These are phyloP conservation scores for Odontamblyopus lacepedii DNA, from an alignment of 2,797 vertebrate genomes.

Conservation along the genomic window DNA sequence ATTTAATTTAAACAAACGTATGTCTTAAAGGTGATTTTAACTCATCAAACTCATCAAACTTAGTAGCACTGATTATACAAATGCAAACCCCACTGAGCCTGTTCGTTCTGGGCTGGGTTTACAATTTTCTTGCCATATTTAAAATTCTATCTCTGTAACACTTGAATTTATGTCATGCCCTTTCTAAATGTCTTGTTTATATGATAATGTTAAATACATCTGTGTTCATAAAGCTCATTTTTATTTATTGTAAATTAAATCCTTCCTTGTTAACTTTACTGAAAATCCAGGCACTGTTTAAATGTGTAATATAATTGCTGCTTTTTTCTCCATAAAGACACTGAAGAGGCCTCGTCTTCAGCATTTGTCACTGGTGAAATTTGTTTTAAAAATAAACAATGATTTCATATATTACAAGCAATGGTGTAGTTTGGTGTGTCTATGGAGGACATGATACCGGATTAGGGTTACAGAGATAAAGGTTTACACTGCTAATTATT, in stretches of 20 bases:
- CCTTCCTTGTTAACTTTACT: conserved; percentile 39
- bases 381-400: conserved; percentile 69
- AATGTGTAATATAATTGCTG: conserved; percentile 51
- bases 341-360: conserved; percentile 70
- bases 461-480: too few relatives aligned
- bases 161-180: conserved; percentile 21
- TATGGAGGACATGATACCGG: not conserved
- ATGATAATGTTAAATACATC: conserved; percentile 65
- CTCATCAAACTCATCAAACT: conserved; percentile 17
- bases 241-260: conserved; percentile 82
- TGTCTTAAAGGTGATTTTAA: conserved; percentile 7
- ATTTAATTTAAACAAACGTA: conserved; percentile 23
- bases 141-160: conserved; percentile 16
- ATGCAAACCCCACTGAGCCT: conserved; percentile 16
- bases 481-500: too few relatives aligned
- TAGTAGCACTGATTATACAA: conserved; percentile 35
- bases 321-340: conserved; percentile 57
- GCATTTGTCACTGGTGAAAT: conserved; percentile 86
- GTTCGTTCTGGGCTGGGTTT: conserved; percentile 24
- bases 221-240: conserved; percentile 71
- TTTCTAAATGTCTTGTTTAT: conserved; percentile 48
- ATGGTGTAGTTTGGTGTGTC: not conserved
- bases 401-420: not conserved
- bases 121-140: conserved; percentile 39
- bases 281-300: conserved; percentile 34